Evolutionary conservation across 2,888 invertebrate species (phyloP).

Genomic region (Lysandra coridon): DNA sequence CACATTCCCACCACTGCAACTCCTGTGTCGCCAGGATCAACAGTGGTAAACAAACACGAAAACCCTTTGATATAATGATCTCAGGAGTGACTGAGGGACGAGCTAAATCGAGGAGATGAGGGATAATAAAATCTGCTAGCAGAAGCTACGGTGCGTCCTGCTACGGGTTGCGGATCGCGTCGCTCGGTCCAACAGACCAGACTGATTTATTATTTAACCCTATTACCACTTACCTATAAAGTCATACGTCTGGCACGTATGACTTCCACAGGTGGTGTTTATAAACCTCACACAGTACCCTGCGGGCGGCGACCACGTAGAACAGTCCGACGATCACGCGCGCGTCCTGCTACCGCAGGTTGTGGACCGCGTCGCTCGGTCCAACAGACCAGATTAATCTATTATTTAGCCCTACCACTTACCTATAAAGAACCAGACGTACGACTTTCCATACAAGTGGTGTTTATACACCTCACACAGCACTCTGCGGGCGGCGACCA

Average conservation of each 20-base stretch:
- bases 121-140: too few relatives aligned
- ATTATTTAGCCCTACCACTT: conserved; percentile 51
- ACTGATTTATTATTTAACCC: too few relatives aligned
- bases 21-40: too few relatives aligned
- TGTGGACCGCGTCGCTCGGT: conserved; percentile 86
- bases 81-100: too few relatives aligned
- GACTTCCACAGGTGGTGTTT: conserved; percentile 95
- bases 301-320: conserved; percentile 97
- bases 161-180: too few relatives aligned
- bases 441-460: conserved; percentile 94
- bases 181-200: too few relatives aligned
- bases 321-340: conserved; percentile 98
- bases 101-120: too few relatives aligned
- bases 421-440: conserved; percentile 99
- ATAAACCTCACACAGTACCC: conserved; percentile 98
- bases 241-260: conserved; percentile 89
- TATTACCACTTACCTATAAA: conserved; percentile 89
- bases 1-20: too few relatives aligned
- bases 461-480: conserved; percentile 98
- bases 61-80: too few relatives aligned
- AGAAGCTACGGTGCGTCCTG: too few relatives aligned
- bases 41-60: too few relatives aligned
- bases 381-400: too few relatives aligned
- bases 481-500: conserved; percentile 96
- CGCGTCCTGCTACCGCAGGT: conserved; percentile 96